Base-by-base conservation (phyloP, 2,113 vertebrate genomes). In the Labrus mixtus region DNA sequence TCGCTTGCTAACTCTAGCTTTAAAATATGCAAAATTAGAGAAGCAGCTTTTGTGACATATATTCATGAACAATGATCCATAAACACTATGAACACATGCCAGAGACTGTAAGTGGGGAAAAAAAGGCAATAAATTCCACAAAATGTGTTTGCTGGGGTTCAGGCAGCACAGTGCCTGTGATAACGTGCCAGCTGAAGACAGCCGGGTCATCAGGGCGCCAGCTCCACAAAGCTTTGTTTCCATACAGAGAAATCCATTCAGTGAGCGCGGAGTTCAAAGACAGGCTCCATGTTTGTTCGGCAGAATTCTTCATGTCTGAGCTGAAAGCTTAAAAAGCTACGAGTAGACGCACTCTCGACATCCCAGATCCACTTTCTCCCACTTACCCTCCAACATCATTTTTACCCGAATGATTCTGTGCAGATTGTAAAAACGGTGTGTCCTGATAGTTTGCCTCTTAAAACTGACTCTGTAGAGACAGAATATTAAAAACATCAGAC, bases 241-340 rank as follows among this genome's bases (percentile, higher is more conserved):
- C 37, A 73, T 19, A 51, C 37, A 68, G 64, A 64, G 15, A 58
- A 70, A 63, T 71, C 1, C n/a, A 56, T 62, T 86, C 53, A 56
- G 1, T 1, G 9, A 7, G 12, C 4, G 50, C 59, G 23, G 20
- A 56, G 48, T 39, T 66, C 23, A 81, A 81, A 76, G 8, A 78
- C 22, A 36, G 51, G 43, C 48, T 39, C 45, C 20, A 10, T 46
- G 15, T 72, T 82, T 77, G 68, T 72, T 67, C 33, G 39, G 19
- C 66, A 73, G 46, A 62, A 37, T 51, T 57, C 19, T 50, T 74
- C 0, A 4, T 43, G 43, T 73, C 80, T 76, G 65, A 39, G 51
- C 59, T 39, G 53, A 66, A 0, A 16, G 45, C 55, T 59, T 15
- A 68, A 71, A 6, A 39, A 3, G 63, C 51, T 68, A 16, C 25